Evolutionary conservation across 2,113 vertebrate genomes (phyloP).

Genomic region (Micromys minutus): DNA sequence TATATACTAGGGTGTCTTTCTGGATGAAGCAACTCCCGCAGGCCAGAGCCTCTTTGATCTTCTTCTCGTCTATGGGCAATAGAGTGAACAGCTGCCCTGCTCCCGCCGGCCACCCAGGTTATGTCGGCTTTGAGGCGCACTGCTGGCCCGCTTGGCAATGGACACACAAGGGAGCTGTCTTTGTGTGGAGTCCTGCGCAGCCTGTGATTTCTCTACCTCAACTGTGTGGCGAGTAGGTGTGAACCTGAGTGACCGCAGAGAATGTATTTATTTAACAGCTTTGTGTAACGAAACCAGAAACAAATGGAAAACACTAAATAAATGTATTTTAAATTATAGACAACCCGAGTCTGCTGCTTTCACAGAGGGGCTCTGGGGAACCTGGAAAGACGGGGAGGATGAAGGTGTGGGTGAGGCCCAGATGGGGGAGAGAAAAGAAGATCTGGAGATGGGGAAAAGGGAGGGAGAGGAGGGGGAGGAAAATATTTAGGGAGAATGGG

Average conservation of each 20-base stretch:
- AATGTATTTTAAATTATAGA: conserved; percentile 99
- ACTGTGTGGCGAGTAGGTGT: conserved; percentile 98
- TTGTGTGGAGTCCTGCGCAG: conserved; percentile 87
- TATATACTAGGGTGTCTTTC: conserved; percentile 58
- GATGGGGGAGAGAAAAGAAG: neutral
- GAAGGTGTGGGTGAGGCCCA: neutral
- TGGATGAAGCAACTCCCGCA: conserved; percentile 21
- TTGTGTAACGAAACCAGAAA: conserved; percentile 98
- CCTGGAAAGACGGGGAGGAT: neutral
- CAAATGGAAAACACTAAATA: conserved; percentile 99
- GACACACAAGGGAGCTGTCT: conserved; percentile 77
- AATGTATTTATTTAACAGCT: conserved; percentile 99
- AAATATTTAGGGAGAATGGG: neutral
- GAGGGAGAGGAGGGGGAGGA: too few relatives aligned
- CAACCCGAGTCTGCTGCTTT: conserved; percentile 72
- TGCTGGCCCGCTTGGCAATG: conserved; percentile 62
- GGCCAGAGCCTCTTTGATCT: conserved; percentile 46
- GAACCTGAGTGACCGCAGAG: conserved; percentile 99
- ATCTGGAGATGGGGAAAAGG: fast-evolving
- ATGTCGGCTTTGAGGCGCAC: neutral
- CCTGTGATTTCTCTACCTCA: conserved; percentile 99
- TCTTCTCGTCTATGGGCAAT: conserved; percentile 41
- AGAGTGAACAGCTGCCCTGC: neutral
- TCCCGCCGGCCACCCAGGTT: neutral
- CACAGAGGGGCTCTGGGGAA: neutral